Conservation (phyloP, 2,113 vertebrate species). For the Macquaria australasica region DNA sequence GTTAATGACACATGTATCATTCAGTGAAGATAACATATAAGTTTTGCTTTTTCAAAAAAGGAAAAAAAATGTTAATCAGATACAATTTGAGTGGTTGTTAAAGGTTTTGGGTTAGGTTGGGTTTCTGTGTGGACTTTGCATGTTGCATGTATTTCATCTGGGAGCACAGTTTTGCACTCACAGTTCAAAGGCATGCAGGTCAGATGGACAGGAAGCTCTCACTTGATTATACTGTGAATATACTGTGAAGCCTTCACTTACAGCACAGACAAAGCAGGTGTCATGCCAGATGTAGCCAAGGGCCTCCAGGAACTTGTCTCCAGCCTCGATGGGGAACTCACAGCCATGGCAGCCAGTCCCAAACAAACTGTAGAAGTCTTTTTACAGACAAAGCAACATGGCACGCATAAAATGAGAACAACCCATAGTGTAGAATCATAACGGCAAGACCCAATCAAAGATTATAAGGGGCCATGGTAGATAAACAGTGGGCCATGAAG, state of each 20-base stretch:
- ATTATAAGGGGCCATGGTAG: too few species aligned
- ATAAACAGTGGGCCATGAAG: background rate
- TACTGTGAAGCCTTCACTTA: slow-evolving; percentile 75
- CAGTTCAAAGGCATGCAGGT: background rate
- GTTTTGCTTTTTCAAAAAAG: too few species aligned
- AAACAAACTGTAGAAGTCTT: slow-evolving; percentile 94
- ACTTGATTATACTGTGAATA: background rate
- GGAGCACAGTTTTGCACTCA: background rate
- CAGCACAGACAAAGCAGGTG: slow-evolving; percentile 97
- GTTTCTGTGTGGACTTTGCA: background rate
- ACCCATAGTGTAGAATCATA: background rate
- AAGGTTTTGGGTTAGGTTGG: background rate
- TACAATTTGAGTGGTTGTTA: too few species aligned
- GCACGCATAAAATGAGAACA: background rate
- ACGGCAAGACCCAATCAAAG: background rate
- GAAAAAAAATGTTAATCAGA: too few species aligned
- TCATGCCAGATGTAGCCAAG: slow-evolving; percentile 97
- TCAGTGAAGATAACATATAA: too few species aligned
- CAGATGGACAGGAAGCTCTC: background rate
- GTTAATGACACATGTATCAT: too few species aligned
- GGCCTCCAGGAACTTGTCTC: slow-evolving; percentile 96
- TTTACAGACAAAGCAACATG: slow-evolving; percentile 24
- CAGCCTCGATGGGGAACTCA: slow-evolving; percentile 97
- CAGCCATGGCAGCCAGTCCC: slow-evolving; percentile 95
- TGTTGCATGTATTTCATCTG: background rate